Evolutionary conservation across 2,113 vertebrate genomes (phyloP).

Genomic region (Electrona antarctica): DNA sequence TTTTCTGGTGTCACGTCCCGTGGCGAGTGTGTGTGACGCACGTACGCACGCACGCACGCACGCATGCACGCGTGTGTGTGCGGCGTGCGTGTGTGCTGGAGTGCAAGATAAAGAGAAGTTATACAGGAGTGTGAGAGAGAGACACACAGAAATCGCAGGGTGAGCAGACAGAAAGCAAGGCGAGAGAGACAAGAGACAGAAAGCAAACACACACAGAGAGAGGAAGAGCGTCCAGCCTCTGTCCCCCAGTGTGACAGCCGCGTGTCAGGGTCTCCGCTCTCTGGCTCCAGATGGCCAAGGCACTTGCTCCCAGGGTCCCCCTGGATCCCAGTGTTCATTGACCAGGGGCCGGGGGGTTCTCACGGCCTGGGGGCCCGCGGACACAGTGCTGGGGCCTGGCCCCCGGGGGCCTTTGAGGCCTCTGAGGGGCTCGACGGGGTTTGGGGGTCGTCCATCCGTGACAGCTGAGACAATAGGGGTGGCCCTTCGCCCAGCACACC

Average conservation of each 20-base stretch:
- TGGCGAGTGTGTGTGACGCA: not conserved
- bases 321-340: conserved; percentile 66
- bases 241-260: conserved; percentile 39
- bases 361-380: conserved; percentile 74
- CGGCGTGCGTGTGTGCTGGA: too few relatives aligned
- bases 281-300: conserved; percentile 74
- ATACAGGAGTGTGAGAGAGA: too few relatives aligned
- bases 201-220: not conserved
- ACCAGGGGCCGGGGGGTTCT: conserved; percentile 68
- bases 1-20: conserved; percentile 31
- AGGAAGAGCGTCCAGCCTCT: not conserved
- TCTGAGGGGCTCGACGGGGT: conserved; percentile 50
- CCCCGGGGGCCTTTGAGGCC: conserved; percentile 73
- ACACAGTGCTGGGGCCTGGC: conserved; percentile 69
- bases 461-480: conserved; percentile 75
- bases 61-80: not conserved
- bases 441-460: conserved; percentile 68
- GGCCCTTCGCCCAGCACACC: conserved; percentile 53
- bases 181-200: not conserved
- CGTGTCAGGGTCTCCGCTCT: conserved; percentile 74
- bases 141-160: too few relatives aligned
- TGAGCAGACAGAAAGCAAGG: not conserved
- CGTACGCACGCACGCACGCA: not conserved
- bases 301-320: conserved; percentile 67
- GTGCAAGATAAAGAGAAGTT: not conserved